Evolutionary conservation across 2,888 invertebrate genomes (phyloP), one percentile per base, ranked within the genome.

Genomic region (Autographa gamma): DNA sequence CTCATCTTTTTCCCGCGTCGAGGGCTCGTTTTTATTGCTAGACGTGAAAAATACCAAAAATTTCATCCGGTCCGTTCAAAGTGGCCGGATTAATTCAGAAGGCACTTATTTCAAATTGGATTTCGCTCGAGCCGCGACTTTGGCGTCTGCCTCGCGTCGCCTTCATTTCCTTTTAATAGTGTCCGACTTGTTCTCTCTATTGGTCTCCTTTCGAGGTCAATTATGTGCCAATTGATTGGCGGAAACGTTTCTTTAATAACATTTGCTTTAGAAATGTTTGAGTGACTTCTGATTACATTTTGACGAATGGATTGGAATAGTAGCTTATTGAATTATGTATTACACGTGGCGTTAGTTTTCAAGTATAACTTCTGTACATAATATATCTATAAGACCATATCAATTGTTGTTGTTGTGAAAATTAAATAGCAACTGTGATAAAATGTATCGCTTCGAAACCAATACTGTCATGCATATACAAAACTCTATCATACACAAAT

Each of bases 61-160:
- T 94, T 95, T 95, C 93, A 93, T 91, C 93, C 93, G 90, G 92
- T 92, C 90, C 92, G 91, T 86, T 93, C 93, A 93, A 93, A 94
- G 94, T 93, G 93, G 92, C 91, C 85, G 94, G 95, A 95, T 95
- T 95, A 95, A 95, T 95, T 95, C 95, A 92, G 92, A 92, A 92
- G 92, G 94, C 95, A 95, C 95, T 95, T 95, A 95, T 95, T 94
- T 94, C 94, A 93, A 95, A 95, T 95, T 95, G 95, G 93, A 95
- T 95, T 95, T 93, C 91, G 88, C 88, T 92, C 89, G 86, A 88
- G 87, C 74, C 89, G 88, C 90, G 91, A 89, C 87, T 89, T 84
- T 80, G 73, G 76, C 81, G 84, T 77, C 84, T 87, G 87, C 86
- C 86, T 85, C 87, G 88, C 86, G 85, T 89, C 90, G 88, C 87